phyloP scores from a whole-genome alignment of 2,888 invertebrate species.

The Ptychoptera contaminata region DNA sequence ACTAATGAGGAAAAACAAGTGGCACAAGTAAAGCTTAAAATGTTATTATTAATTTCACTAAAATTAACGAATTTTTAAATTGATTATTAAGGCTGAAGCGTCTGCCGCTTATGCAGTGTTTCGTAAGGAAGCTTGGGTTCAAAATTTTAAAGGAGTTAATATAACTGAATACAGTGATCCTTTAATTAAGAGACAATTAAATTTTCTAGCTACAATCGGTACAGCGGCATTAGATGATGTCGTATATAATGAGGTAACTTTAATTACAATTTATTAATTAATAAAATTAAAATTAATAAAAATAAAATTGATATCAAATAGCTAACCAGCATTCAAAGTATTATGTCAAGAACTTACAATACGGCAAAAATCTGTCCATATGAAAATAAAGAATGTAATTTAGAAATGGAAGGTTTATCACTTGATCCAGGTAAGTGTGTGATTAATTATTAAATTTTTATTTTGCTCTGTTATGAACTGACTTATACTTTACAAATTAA shows the following conservation, averaged over 20 bases:
- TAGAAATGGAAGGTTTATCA: conserved; percentile 12
- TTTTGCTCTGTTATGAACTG: background rate
- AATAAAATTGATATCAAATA: conserved; percentile 7
- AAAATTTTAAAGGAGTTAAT: conserved; percentile 22
- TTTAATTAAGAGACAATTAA: conserved; percentile 29
- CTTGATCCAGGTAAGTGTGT: conserved; percentile 8
- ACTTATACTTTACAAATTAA: no score
- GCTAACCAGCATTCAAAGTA: conserved; percentile 11
- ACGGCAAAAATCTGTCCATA: conserved; percentile 23
- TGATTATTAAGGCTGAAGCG: conserved; percentile 1
- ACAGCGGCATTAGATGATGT: conserved; percentile 29
- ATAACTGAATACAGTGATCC: conserved; percentile 24
- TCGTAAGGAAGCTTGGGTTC: conserved; percentile 27
- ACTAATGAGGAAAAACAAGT: conserved; percentile 18
- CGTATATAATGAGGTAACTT: conserved; percentile 24
- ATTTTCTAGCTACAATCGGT: conserved; percentile 31
- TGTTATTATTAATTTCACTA: background rate
- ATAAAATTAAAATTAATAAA: background rate
- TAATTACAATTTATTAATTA: background rate
- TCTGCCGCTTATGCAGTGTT: conserved; percentile 18
- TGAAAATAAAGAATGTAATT: conserved; percentile 13
- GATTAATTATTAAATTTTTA: background rate
- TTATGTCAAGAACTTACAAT: conserved; percentile 24
- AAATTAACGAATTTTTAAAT: background rate
- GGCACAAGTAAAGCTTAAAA: conserved; percentile 16